Conservation (phyloP, 2,113 vertebrate species). For the Syngnathus scovelli region DNA sequence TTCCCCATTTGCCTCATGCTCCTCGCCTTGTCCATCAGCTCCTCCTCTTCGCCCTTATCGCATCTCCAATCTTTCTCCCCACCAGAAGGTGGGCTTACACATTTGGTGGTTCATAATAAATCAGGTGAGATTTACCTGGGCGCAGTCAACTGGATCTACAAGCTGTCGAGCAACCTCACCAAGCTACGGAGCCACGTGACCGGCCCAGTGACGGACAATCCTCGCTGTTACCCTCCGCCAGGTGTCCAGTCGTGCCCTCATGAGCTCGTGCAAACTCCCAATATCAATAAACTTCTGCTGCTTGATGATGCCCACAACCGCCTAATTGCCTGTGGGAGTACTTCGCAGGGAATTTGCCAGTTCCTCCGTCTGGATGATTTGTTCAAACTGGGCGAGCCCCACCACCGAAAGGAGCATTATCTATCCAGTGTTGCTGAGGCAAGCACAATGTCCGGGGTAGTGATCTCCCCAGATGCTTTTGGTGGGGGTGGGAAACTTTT, state of each 20-base stretch:
- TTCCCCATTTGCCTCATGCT: slow-evolving; percentile 41
- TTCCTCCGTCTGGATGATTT: slow-evolving; percentile 94
- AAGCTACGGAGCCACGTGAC: slow-evolving; percentile 86
- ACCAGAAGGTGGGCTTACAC: slow-evolving; percentile 86
- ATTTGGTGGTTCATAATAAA: slow-evolving; percentile 89
- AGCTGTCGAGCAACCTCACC: slow-evolving; percentile 88
- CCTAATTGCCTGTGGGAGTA: slow-evolving; percentile 90
- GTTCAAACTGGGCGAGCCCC: slow-evolving; percentile 93
- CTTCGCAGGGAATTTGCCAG: slow-evolving; percentile 96
- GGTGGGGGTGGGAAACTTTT: slow-evolving; percentile 86
- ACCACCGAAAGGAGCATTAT: slow-evolving; percentile 97
- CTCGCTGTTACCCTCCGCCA: slow-evolving; percentile 92
- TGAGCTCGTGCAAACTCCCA: slow-evolving; percentile 83
- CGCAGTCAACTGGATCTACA: slow-evolving; percentile 93
- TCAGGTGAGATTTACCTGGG: slow-evolving; percentile 91
- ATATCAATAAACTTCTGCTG: slow-evolving; percentile 91
- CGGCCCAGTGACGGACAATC: slow-evolving; percentile 91
- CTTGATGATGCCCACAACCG: slow-evolving; percentile 92
- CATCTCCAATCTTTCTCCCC: slow-evolving; percentile 71
- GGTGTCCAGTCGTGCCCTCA: slow-evolving; percentile 93
- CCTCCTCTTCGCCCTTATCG: slow-evolving; percentile 39
- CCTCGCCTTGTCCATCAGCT: slow-evolving; percentile 47
- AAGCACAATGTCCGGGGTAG: slow-evolving; percentile 91
- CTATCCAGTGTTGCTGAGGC: slow-evolving; percentile 91
- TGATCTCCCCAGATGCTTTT: slow-evolving; percentile 77